A percentile compares a stretch with the other conserved stretches of the same genome.
phyloP scores from a whole-genome alignment of 2,888 invertebrate genomes.

The Caenorhabditis drosophilae region DNA sequence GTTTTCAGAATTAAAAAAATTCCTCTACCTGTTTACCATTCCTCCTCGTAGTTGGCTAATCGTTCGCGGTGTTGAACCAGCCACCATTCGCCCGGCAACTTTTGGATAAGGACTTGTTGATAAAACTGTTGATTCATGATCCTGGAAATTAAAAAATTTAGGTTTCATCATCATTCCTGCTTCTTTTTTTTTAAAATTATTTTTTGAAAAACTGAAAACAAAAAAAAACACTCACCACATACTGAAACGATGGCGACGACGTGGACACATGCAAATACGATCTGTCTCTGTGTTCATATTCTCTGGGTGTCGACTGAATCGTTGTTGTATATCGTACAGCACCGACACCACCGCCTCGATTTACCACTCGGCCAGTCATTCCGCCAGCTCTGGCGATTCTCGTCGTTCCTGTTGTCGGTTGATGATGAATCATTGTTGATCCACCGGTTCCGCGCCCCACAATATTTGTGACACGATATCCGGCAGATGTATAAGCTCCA shows the following conservation, averaged over 20 bases:
- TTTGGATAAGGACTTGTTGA: too few species aligned
- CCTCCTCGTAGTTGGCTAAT: too few species aligned
- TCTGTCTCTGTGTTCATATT: background rate
- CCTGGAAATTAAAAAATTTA: too few species aligned
- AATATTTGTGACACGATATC: constrained; percentile 17
- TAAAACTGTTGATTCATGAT: too few species aligned
- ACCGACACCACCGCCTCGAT: constrained; percentile 2
- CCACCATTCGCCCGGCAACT: too few species aligned
- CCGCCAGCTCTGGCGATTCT: constrained; percentile 1
- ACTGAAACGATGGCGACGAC: constrained; percentile 4
- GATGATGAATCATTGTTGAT: constrained; percentile 34
- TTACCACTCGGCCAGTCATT: constrained; percentile 4
- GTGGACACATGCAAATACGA: background rate
- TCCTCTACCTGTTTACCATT: too few species aligned
- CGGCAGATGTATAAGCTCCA: background rate
- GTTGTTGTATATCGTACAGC: constrained; percentile 4
- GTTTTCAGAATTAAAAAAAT: too few species aligned
- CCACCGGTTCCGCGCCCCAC: constrained; percentile 27
- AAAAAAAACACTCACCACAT: too few species aligned
- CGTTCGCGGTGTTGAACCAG: too few species aligned
- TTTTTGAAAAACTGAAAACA: too few species aligned
- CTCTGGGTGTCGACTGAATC: background rate
- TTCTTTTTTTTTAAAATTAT: too few species aligned
- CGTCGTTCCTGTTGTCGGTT: constrained; percentile 9
- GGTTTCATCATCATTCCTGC: too few species aligned